Conservation (phyloP, 2,113 vertebrate species). For the Myrmophylax atrothorax region DNA sequence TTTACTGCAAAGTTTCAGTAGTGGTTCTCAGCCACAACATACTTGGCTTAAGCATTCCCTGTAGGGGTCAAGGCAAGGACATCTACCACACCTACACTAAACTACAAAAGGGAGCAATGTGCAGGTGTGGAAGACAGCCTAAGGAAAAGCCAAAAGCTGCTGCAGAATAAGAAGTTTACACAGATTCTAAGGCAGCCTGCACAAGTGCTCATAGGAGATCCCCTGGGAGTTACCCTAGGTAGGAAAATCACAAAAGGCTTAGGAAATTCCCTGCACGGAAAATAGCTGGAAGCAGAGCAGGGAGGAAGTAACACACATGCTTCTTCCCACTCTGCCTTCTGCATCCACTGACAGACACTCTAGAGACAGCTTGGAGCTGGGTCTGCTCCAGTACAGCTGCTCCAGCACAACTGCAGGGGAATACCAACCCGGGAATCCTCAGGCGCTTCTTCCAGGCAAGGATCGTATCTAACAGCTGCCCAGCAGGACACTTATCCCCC, state of each 20-base stretch:
- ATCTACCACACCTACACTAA: not conserved
- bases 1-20: not conserved
- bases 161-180: not conserved
- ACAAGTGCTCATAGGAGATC: not conserved
- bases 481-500: not conserved
- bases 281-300: not conserved
- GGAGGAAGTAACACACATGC: not conserved
- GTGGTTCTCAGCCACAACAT: not conserved
- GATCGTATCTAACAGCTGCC: not conserved
- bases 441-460: conserved; percentile 16
- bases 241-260: conserved; percentile 12
- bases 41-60: not conserved
- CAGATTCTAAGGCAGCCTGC: not conserved
- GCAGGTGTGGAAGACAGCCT: not conserved
- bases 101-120: not conserved
- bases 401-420: not conserved
- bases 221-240: not conserved
- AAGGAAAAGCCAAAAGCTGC: not conserved
- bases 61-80: not conserved
- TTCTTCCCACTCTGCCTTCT: not conserved
- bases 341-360: not conserved
- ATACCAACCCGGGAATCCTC: not conserved
- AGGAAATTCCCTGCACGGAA: conserved; percentile 33
- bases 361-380: not conserved
- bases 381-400: not conserved